Base-by-base conservation (phyloP, 2,113 vertebrate species). In the Perca flavescens region DNA sequence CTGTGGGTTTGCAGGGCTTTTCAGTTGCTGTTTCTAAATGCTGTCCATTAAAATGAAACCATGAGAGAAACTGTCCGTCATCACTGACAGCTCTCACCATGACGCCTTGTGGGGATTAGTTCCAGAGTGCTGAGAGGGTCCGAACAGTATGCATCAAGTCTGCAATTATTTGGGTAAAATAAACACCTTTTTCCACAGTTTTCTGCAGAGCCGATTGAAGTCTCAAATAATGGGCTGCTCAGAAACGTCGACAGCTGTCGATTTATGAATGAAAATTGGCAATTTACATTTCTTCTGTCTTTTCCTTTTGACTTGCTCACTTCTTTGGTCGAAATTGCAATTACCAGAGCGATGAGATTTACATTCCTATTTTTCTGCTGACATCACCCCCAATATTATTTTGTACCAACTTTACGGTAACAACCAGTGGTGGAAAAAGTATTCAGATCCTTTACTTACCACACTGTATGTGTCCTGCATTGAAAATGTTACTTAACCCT, bases 71-170 rank as follows among this genome's bases (percentile, higher is more conserved):
- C 53, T 80, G 82, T 84, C 79, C 83, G 79, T 91, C 88, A 84
- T 68, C 57, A 19, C 49, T 86, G 88, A 91, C 88, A 83, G 84
- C 79, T 91, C 87, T 85, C 80, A 56, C 83, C 82, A 34, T 60
- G 84, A 79, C 68, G 70, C 77, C 88, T 79, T 79, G 50, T 70
- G 72, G 65, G 70, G 78, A 82, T 89, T 88, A 86, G 69, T 84
- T 90, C 63, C 83, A 66, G 54, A 80, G 79, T 46, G 40, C 70
- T 74, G 80, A 80, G 74, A 77, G 79, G 79, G 82, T 89, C 87
- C 78, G 65, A 84, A 67, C 75, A 54, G 43, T 74, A 46, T 64
- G 70, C 50, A 68, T 77, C 13, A 60, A 52, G 52, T 77, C 77
- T 79, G 75, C 82, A 80, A 86, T 84, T 82, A 93, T 85, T 64